Evolutionary conservation across 2,113 vertebrate species (phyloP).

Genomic region (Ageneiosus marmoratus): DNA sequence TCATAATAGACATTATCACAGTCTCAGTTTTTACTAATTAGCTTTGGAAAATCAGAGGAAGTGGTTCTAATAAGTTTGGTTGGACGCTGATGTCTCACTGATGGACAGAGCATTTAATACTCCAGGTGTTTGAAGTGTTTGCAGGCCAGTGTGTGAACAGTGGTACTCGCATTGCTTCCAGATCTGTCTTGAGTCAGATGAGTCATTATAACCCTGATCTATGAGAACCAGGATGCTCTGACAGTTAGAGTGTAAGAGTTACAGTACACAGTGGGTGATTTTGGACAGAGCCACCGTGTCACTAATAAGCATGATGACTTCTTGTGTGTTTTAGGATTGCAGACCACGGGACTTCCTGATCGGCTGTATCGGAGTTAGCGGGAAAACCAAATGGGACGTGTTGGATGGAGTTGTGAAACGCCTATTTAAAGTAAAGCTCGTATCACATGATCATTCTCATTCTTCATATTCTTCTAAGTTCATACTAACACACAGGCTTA

Average conservation of each 20-base stretch:
- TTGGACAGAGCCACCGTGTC: neutral
- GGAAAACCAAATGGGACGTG: constrained; percentile 98
- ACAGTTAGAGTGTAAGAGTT: neutral
- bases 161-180: neutral
- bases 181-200: neutral
- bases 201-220: neutral
- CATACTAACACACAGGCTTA: neutral
- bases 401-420: constrained; percentile 92
- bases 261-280: neutral
- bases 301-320: neutral
- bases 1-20: too few species aligned
- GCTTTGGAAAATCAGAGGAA: too few species aligned
- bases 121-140: neutral
- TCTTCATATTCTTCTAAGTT: neutral
- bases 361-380: constrained; percentile 95
- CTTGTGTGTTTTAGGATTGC: constrained; percentile 72
- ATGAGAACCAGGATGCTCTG: neutral
- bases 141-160: neutral
- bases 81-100: too few species aligned
- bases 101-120: neutral
- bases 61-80: too few species aligned
- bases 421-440: constrained; percentile 87
- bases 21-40: too few species aligned
- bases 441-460: neutral
- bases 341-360: constrained; percentile 86